Conservation (phyloP, 1,140 invertebrate species). For the Formica selysi region DNA sequence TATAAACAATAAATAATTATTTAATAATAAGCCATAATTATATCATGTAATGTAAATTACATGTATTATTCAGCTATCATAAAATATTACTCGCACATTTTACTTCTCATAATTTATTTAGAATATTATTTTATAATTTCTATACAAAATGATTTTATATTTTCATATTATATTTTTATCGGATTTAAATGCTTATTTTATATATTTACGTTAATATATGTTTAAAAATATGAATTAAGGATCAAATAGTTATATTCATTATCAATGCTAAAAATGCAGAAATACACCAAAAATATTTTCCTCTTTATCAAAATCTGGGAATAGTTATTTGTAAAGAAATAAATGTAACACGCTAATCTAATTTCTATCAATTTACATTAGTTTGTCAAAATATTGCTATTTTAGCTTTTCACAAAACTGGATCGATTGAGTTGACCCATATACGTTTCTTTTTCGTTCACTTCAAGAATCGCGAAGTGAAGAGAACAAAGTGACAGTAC, state of each 20-base stretch:
- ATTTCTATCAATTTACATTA: neutral
- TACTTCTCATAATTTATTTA: neutral
- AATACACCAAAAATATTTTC: neutral
- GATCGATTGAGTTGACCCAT: conserved; percentile 12
- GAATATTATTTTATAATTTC: neutral
- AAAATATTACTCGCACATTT: neutral
- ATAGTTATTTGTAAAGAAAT: neutral
- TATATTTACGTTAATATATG: neutral
- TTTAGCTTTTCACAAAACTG: neutral
- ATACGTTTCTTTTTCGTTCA: neutral
- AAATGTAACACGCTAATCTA: no score
- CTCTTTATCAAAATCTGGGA: neutral
- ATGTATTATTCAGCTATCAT: neutral
- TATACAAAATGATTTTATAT: no score
- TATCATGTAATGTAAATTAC: neutral
- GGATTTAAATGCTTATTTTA: neutral
- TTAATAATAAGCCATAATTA: conserved; percentile 10
- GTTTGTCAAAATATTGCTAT: neutral
- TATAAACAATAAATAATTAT: conserved; percentile 11
- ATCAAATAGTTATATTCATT: neutral
- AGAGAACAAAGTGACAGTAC: conserved; percentile 3
- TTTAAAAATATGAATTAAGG: no score
- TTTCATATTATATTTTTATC: neutral
- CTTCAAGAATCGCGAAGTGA: conserved; percentile 24
- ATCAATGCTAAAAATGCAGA: neutral